Percentiles rank a stretch among this genome's conserved stretches.
These are phyloP conservation scores for Ischnus inquisitorius DNA, from an alignment of 2,888 invertebrate genomes.

Conservation along the genomic window DNA sequence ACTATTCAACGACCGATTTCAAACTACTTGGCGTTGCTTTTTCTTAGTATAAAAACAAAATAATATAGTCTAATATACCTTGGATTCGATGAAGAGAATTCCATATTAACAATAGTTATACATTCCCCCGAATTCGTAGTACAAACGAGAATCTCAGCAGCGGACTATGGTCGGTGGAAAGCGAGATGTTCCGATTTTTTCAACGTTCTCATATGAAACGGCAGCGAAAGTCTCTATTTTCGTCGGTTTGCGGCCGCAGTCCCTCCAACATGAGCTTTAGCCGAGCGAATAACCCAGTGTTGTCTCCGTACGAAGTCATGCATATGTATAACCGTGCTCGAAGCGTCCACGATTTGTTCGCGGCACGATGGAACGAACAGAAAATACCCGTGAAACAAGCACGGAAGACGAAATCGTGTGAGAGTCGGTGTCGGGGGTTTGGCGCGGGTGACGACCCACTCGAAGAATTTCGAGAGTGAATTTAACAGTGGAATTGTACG, in stretches of 20 bases:
- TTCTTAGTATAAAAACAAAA: too few relatives aligned
- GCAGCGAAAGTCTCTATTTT: background rate
- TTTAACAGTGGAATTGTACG: constrained; percentile 41
- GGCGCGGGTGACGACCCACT: background rate
- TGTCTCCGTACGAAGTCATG: constrained; percentile 19
- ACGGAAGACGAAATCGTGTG: constrained; percentile 27
- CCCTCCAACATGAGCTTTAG: background rate
- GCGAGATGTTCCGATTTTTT: too few relatives aligned
- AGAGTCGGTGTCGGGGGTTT: background rate
- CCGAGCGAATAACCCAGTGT: background rate
- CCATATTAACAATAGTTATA: too few relatives aligned
- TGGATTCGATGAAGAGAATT: too few relatives aligned
- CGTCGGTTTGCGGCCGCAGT: background rate
- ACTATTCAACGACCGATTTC: too few relatives aligned
- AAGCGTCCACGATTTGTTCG: constrained; percentile 23
- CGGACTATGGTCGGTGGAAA: too few relatives aligned
- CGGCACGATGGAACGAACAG: constrained; percentile 15
- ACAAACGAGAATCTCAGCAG: too few relatives aligned
- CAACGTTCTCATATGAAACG: background rate
- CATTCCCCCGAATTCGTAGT: too few relatives aligned
- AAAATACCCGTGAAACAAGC: constrained; percentile 14
- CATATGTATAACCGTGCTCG: constrained; percentile 27
- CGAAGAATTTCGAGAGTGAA: constrained; percentile 64
- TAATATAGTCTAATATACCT: too few relatives aligned
- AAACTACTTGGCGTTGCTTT: too few relatives aligned